Percentiles rank a stretch among this genome's conserved stretches.
Evolutionary conservation across 2,113 vertebrate species (phyloP).

Genomic region (Charina bottae): DNA sequence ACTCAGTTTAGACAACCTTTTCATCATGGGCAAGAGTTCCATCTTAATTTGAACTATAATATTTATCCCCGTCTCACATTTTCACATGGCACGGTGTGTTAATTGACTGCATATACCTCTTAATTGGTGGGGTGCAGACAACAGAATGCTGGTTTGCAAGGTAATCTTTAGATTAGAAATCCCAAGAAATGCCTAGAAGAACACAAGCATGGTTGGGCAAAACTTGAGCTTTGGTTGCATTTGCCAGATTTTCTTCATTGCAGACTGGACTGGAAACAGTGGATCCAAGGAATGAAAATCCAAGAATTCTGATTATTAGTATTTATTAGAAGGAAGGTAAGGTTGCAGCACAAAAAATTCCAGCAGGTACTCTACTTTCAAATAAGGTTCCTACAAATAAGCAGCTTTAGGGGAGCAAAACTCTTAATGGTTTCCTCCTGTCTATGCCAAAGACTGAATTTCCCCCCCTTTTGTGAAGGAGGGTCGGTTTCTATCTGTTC

Average conservation of each 20-base stretch:
- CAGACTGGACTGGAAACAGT: neutral
- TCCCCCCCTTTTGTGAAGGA: neutral
- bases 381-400: neutral
- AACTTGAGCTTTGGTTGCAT: neutral
- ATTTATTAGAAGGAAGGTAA: neutral
- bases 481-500: neutral
- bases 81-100: no score
- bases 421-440: neutral
- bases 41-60: neutral
- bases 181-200: no score
- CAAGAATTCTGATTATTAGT: neutral
- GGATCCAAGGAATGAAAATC: neutral
- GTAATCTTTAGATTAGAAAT: no score
- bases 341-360: neutral
- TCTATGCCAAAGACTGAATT: neutral
- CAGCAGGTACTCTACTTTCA: neutral
- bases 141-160: no score
- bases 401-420: neutral
- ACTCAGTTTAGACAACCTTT: neutral
- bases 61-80: neutral
- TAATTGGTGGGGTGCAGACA: no score
- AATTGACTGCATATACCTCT: no score
- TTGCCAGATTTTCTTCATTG: neutral
- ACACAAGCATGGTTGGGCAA: neutral
- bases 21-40: neutral